Percentiles rank a stretch among this genome's conserved stretches.
Evolutionary conservation across 1,140 invertebrate species (phyloP).

Genomic region (Temnothorax curvispinosus): DNA sequence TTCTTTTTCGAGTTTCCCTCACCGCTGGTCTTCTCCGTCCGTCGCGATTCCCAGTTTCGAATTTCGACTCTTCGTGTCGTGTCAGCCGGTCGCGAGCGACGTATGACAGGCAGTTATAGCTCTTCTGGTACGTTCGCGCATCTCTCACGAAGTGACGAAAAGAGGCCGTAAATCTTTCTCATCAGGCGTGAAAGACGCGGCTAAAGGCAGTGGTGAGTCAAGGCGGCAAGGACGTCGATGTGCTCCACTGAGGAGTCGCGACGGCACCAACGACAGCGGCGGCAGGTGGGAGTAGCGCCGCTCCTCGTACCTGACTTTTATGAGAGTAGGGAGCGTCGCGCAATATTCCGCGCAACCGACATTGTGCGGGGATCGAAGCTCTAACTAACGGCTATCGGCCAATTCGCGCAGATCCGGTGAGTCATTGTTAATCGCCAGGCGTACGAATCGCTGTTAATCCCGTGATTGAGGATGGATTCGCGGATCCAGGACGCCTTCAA

Average conservation of each 20-base stretch:
- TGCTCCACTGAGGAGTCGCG: slow-evolving; percentile 30
- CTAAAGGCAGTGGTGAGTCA: slow-evolving; percentile 11
- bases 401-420: slow-evolving; percentile 13
- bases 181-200: background rate
- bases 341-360: slow-evolving; percentile 49
- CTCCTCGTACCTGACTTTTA: slow-evolving; percentile 37
- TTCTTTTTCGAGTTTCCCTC: background rate
- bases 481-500: slow-evolving; percentile 61
- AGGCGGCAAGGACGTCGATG: slow-evolving; percentile 39
- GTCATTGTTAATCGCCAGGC: slow-evolving; percentile 13
- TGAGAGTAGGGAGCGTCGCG: slow-evolving; percentile 53
- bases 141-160: background rate
- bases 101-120: background rate
- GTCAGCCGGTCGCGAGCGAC: background rate
- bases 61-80: background rate
- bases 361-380: slow-evolving; percentile 37
- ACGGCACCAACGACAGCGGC: slow-evolving; percentile 20
- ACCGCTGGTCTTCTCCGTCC: background rate
- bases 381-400: background rate
- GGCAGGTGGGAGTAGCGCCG: slow-evolving; percentile 49
- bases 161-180: background rate
- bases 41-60: background rate
- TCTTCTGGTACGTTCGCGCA: background rate
- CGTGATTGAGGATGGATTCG: slow-evolving; percentile 23
- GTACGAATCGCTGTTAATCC: background rate